A percentile compares a stretch with the other conserved stretches of the same genome.
These are phyloP conservation scores for Baronia brevicornis DNA, from an alignment of 2,888 invertebrate genomes.

Conservation along the genomic window DNA sequence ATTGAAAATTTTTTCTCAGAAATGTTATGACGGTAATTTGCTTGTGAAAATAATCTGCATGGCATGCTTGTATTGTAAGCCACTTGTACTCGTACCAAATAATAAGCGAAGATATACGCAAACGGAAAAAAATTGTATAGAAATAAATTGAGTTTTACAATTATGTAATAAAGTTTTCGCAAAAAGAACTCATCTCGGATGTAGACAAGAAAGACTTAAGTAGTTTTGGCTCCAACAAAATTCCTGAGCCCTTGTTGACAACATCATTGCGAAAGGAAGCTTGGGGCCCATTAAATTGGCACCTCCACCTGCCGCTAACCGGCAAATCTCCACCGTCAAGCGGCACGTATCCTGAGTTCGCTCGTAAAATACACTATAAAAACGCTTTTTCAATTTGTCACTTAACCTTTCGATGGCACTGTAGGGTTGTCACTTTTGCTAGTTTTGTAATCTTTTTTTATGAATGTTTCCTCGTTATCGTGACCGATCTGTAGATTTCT, in stretches of 20 bases:
- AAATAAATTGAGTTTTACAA: background rate
- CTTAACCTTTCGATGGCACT: conserved; percentile 22
- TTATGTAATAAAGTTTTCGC: background rate
- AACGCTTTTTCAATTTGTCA: conserved; percentile 56
- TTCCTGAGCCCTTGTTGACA: conserved; percentile 7
- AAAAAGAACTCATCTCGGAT: background rate
- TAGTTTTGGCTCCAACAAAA: background rate
- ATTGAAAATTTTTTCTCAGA: too few species aligned
- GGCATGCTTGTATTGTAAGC: too few species aligned
- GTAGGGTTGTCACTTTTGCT: conserved; percentile 10
- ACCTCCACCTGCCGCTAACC: conserved; percentile 16
- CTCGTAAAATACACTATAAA: conserved; percentile 55
- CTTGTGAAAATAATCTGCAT: too few species aligned
- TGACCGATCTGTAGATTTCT: too few species aligned
- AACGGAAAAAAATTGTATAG: background rate
- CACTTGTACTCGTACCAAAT: too few species aligned
- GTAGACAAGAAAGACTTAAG: too few species aligned
- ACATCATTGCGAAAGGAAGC: conserved; percentile 7
- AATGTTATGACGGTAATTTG: too few species aligned
- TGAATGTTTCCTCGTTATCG: too few species aligned
- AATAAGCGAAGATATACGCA: too few species aligned
- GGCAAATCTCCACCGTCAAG: conserved; percentile 28
- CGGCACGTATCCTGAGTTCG: conserved; percentile 29
- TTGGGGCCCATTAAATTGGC: conserved; percentile 23
- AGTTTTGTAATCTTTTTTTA: too few species aligned